Evolutionary conservation across 2,888 invertebrate species (phyloP), one percentile per base, ranked within the genome.

Genomic region (Pheosia tremula): DNA sequence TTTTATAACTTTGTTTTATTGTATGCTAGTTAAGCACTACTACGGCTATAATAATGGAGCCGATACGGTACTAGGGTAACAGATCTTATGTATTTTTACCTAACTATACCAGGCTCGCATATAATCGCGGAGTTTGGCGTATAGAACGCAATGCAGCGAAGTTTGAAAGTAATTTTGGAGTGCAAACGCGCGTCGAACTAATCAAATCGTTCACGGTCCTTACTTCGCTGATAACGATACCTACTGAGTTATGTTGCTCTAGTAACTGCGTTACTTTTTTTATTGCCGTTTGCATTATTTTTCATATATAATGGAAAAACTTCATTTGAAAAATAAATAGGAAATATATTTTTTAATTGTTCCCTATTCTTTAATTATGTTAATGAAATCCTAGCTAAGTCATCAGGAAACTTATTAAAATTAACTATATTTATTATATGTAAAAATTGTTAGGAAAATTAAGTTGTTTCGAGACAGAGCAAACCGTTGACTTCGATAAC

Each of bases 131-230:
- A 89, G 89, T 87, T 80, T 78, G 83, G 80, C 80, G 84, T 81
- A 64, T 69, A 71, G 64, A 71, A 86, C 71, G 81, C 10, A 56
- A 86, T 71, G 81, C 80, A 79, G 73, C 73, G 71, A 84, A 89
- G 88, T 90, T 90, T 85, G 74, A 88, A 91, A 91, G 90, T 91
- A 92, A 93, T 93, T 93, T 93, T 84, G 87, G 89, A 89, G 88
- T 91, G 89, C 90, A 90, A 82, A 87, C 89, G 86, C 87, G 90
- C 89, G 89, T 89, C 87, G 89, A 88, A 89, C 88, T 90, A 93
- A 93, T 92, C 91, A 89, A 91, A 90, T 91, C 87, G 87, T 92
- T 90, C 88, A 91, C 90, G 92, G 89, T 91, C 81, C 88, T 88
- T 88, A 83, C 83, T 80, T 75, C 78, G 81, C 87, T 88, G 92